A percentile compares a stretch with the other conserved stretches of the same genome.
Evolutionary conservation across 2,113 vertebrate species (phyloP).

Genomic region (Sturnus vulgaris): DNA sequence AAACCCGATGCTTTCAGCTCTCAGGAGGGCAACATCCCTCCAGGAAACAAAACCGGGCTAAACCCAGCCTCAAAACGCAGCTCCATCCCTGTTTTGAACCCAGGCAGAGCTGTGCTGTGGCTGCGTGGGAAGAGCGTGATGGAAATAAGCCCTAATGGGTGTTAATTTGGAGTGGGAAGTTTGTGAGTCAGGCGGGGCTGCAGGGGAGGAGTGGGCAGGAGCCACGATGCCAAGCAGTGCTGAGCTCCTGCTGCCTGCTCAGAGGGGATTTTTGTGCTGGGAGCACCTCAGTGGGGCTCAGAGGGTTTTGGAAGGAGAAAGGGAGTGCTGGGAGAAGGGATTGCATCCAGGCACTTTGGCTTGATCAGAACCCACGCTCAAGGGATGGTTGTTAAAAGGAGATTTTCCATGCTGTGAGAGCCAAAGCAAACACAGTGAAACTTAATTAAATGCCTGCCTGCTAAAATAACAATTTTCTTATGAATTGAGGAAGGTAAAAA

Average conservation of each 20-base stretch:
- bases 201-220: background rate
- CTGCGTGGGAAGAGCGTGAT: background rate
- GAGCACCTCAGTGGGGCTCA: background rate
- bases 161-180: conserved; percentile 1
- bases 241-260: background rate
- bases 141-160: conserved; percentile 34
- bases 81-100: background rate
- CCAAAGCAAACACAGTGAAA: conserved; percentile 48
- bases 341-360: background rate
- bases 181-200: conserved; percentile 22
- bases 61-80: background rate
- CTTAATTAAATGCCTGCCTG: conserved; percentile 48
- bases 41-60: background rate
- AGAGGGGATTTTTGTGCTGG: background rate
- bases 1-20: background rate
- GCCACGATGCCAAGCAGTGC: background rate
- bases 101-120: background rate
- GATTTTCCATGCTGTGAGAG: conserved; percentile 33
- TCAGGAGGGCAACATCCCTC: background rate
- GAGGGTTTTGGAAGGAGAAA: background rate
- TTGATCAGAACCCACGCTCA: background rate
- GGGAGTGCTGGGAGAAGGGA: background rate
- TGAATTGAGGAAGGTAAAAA: background rate
- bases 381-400: background rate
- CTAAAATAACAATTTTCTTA: conserved; percentile 50